Base-by-base conservation (phyloP, 2,888 invertebrate genomes). In the Oxyscelio sp. region DNA sequence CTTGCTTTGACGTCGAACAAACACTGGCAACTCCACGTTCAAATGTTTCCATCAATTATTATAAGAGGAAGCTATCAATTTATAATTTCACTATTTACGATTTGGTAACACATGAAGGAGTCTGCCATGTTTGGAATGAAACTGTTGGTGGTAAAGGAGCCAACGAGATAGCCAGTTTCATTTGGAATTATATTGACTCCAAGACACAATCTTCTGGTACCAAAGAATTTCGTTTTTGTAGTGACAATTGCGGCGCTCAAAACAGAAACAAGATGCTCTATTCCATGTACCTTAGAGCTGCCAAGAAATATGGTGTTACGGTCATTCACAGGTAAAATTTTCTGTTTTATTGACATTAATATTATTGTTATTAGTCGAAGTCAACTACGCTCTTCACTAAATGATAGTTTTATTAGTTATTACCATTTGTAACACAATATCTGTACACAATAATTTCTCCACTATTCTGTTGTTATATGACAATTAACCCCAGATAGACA, bases 121-220 rank as follows among this genome's bases (percentile, higher is more conserved):
- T 45, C n/a, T 84, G 82, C 34, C 50, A 73, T 34, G 73, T 84
- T 4, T 86, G 86, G 75, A 82, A 86, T 48, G 84, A 86, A 43
- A 84, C 84, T 21, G 50, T 84, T 34, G 84, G 54, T 48, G 50
- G 71, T 13, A 79, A 75, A 40, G 77, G 82, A 38, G 78, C 82
- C 13, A 84, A 86, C 19, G 79, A 84, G 50, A 83, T 84, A 22
- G 38, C 50, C 43, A 83, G 86, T 43, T 86, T 80, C 38, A 21
- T 86, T 17, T 86, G 66, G 75, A 19, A 38, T n/a, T 74, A 58
- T 21, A 63, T 85, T 50, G 9, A 0, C 0, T 0, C 4, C n/a
- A 58, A 45, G 24, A 27, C 19, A 1, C 21, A 43, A 34, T 34
- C 27, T 22, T 21, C 56, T 21, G 56, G 56, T 15, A 31, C 45